Percentiles rank a stretch among this genome's conserved stretches.
Conservation (phyloP, 2,113 vertebrate genomes). For the Dolichotis patagonum region DNA sequence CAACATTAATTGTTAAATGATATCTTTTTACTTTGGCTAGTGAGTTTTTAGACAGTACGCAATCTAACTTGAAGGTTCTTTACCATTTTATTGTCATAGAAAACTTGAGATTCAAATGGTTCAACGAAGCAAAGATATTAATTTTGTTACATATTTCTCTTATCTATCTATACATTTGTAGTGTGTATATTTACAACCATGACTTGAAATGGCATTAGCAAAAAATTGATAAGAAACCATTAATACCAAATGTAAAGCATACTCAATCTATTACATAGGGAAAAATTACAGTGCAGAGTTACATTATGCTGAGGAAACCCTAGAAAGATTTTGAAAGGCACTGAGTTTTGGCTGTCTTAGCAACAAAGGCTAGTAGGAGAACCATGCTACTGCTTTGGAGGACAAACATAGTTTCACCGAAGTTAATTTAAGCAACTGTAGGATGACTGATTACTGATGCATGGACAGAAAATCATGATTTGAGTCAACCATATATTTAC, state of each 20-base stretch:
- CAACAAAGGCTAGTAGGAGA: background rate
- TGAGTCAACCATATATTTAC: background rate
- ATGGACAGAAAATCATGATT: background rate
- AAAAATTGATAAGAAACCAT: background rate
- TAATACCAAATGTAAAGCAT: background rate
- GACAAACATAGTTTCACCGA: background rate
- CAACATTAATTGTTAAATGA: background rate
- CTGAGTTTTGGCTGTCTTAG: background rate
- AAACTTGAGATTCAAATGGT: conserved; percentile 19
- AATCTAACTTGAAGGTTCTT: background rate
- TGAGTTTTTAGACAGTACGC: background rate
- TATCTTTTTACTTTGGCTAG: background rate
- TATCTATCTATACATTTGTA: background rate
- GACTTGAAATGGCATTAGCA: background rate
- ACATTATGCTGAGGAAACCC: background rate
- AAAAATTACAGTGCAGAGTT: conserved; percentile 1
- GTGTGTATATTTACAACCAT: conserved; percentile 3
- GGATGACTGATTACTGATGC: background rate
- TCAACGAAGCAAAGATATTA: background rate
- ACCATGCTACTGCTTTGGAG: background rate
- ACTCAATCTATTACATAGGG: background rate
- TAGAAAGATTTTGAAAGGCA: background rate
- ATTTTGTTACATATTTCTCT: background rate
- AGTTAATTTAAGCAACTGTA: background rate
- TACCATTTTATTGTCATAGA: background rate